Conservation (phyloP, 2,113 vertebrate genomes). For the Campylomormyrus tamandua region DNA sequence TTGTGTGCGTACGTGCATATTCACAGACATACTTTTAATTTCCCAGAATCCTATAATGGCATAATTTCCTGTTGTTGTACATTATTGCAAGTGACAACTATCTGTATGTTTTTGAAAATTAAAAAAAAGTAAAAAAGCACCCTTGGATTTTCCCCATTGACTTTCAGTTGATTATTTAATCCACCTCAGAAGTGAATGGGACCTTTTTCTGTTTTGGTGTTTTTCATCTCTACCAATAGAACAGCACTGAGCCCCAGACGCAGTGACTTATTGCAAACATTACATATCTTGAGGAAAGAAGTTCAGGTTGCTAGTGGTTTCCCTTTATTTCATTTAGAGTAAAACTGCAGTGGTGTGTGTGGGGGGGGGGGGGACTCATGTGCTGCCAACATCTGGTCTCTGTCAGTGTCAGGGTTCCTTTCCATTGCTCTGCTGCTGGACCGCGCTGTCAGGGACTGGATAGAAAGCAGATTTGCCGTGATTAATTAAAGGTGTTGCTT, state of each 20-base stretch:
- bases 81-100: neutral
- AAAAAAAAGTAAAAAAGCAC: neutral
- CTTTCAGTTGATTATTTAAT: neutral
- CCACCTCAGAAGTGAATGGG: neutral
- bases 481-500: slow-evolving; percentile 64
- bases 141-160: neutral
- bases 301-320: slow-evolving; percentile 66
- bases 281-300: slow-evolving; percentile 65
- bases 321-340: slow-evolving; percentile 64
- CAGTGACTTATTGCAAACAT: slow-evolving; percentile 69
- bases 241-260: slow-evolving; percentile 41
- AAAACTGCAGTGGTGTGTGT: slow-evolving; percentile 41
- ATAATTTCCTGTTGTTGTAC: neutral
- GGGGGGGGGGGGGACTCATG: neutral
- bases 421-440: slow-evolving; percentile 39
- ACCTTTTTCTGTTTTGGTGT: neutral
- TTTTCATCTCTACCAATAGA: slow-evolving; percentile 31
- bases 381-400: slow-evolving; percentile 68
- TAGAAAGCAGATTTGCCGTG: slow-evolving; percentile 62
- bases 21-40: neutral
- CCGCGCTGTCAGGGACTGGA: slow-evolving; percentile 54
- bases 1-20: neutral
- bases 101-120: neutral
- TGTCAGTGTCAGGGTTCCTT: slow-evolving; percentile 59
- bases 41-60: neutral